Evolutionary conservation across 2,888 invertebrate genomes (phyloP).

Genomic region (Spodoptera exigua): DNA sequence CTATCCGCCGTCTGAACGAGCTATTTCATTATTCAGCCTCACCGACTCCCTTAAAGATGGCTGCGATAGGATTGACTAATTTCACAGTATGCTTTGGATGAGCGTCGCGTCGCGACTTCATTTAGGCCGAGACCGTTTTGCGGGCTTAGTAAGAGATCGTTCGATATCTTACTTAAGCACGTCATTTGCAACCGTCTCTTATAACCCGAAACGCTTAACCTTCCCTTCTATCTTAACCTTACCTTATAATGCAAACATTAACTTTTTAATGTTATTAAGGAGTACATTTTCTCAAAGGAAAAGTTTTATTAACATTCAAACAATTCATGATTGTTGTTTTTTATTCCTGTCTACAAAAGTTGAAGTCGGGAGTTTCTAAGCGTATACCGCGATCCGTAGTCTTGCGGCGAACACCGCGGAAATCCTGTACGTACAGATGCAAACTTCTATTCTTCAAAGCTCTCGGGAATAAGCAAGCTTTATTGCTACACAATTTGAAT

Average conservation of each 20-base stretch:
- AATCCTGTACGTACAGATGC: slow-evolving; percentile 39
- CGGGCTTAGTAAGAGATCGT: slow-evolving; percentile 79
- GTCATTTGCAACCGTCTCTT: slow-evolving; percentile 77
- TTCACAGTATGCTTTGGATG: slow-evolving; percentile 80
- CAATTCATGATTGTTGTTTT: slow-evolving; percentile 73
- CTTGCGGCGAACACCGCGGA: slow-evolving; percentile 55
- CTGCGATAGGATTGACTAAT: slow-evolving; percentile 86
- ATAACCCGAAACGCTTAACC: slow-evolving; percentile 68
- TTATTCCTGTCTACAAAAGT: slow-evolving; percentile 64
- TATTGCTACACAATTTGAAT: slow-evolving; percentile 39
- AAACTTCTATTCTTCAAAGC: slow-evolving; percentile 70
- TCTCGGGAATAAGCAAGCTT: slow-evolving; percentile 64
- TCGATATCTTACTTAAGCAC: slow-evolving; percentile 81
- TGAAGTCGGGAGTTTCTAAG: slow-evolving; percentile 70
- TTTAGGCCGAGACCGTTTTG: slow-evolving; percentile 79
- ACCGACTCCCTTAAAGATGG: slow-evolving; percentile 78
- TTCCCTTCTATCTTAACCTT: slow-evolving; percentile 64
- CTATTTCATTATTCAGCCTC: slow-evolving; percentile 87
- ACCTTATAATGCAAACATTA: slow-evolving; percentile 71
- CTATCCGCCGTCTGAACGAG: slow-evolving; percentile 78
- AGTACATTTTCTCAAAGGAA: slow-evolving; percentile 67
- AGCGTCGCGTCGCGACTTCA: slow-evolving; percentile 77
- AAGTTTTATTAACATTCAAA: slow-evolving; percentile 77
- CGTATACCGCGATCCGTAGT: slow-evolving; percentile 69
- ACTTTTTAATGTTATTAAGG: slow-evolving; percentile 71